Evolutionary conservation across 1,140 invertebrate genomes (phyloP).

Genomic region (Pseudomyrmex concolor): DNA sequence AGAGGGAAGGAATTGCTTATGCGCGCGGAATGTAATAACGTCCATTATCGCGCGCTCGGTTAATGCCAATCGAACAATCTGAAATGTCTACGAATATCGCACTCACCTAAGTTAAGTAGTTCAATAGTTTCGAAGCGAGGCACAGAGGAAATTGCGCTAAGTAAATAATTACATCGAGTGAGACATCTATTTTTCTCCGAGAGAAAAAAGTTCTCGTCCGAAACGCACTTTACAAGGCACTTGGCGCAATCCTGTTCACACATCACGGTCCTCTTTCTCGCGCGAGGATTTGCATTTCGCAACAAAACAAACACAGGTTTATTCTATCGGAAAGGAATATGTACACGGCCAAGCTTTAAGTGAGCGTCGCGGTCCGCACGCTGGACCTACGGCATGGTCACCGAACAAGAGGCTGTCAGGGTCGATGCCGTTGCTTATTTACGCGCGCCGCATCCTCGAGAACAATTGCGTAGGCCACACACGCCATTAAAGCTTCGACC

Average conservation of each 20-base stretch:
- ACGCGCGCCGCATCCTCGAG: conserved; percentile 64
- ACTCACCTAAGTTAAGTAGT: too few relatives aligned
- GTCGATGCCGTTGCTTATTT: conserved; percentile 71
- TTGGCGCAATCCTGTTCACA: conserved; percentile 61
- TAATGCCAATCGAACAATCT: too few relatives aligned
- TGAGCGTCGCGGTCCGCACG: conserved; percentile 63
- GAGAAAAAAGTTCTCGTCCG: conserved; percentile 25
- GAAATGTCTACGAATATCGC: too few relatives aligned
- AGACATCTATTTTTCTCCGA: background rate
- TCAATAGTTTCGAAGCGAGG: too few relatives aligned
- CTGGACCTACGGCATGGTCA: conserved; percentile 69
- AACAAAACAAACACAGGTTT: conserved; percentile 70
- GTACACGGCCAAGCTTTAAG: conserved; percentile 74
- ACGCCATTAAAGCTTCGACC: conserved; percentile 67
- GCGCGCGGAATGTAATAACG: conserved; percentile 4
- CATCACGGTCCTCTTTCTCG: conserved; percentile 53
- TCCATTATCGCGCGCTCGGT: too few relatives aligned
- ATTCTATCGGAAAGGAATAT: conserved; percentile 72
- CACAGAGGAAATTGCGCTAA: too few relatives aligned
- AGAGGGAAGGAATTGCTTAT: background rate
- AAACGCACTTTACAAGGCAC: conserved; percentile 49
- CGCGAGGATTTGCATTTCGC: conserved; percentile 77
- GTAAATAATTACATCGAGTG: conserved; percentile 2
- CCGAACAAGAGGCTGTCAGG: conserved; percentile 75
- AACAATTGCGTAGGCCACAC: conserved; percentile 70